These are phyloP conservation scores for Physella acuta DNA, from an alignment of 1,140 invertebrate species.

Conservation along the genomic window DNA sequence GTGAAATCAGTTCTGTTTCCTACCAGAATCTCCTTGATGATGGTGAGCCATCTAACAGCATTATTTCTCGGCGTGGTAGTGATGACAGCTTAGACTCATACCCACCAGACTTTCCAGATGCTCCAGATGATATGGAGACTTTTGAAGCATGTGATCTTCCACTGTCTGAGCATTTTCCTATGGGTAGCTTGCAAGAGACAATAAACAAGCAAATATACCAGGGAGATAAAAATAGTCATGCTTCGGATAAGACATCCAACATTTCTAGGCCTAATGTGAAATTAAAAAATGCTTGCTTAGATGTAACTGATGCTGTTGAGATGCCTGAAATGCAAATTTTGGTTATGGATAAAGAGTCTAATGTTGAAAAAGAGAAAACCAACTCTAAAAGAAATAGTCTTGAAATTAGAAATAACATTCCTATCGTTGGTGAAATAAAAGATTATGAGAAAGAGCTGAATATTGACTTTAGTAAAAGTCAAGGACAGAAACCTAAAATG, in stretches of 20 bases:
- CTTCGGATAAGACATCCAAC: conserved; percentile 18
- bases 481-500: conserved; percentile 51
- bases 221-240: conserved; percentile 25
- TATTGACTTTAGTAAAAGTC: conserved; percentile 33
- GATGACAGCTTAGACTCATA: conserved; percentile 53
- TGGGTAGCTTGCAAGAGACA: conserved; percentile 28
- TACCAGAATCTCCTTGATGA: conserved; percentile 55
- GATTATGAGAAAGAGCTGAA: conserved; percentile 49
- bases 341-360: not conserved
- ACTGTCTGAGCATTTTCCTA: conserved; percentile 38
- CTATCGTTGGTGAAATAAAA: conserved; percentile 50
- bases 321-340: conserved; percentile 15
- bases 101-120: conserved; percentile 45
- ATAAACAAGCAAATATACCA: conserved; percentile 25
- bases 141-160: conserved; percentile 40
- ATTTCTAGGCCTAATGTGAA: conserved; percentile 11
- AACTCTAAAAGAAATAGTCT: conserved; percentile 52
- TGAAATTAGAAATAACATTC: conserved; percentile 59
- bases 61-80: conserved; percentile 47
- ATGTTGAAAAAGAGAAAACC: conserved; percentile 24
- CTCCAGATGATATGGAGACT: conserved; percentile 37
- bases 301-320: not conserved
- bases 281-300: conserved; percentile 12
- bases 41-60: conserved; percentile 36
- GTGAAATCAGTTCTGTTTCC: conserved; percentile 55